Evolutionary conservation across 2,797 vertebrate species (phyloP), one percentile per base, ranked within the genome.

Genomic region (Catamblyrhynchus diadema): DNA sequence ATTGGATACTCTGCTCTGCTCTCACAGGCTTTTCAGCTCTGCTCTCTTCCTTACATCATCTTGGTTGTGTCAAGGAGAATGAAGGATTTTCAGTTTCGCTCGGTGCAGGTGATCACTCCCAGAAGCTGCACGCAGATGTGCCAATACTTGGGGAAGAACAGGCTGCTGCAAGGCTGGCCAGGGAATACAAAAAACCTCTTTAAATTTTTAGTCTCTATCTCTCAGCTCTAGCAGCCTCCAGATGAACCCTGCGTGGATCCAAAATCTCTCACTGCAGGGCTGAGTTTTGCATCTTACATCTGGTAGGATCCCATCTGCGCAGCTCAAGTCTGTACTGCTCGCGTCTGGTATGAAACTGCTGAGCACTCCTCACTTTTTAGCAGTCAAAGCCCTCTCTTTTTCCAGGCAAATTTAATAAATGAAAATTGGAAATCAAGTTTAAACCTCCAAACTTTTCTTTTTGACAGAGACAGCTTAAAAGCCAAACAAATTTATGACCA

Each of bases 21-120:
- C 83, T 96, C 72, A 14, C 41, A 93, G 94, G 89, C 84, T 94
- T 97, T 95, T 73, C 1, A 4, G 56, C 82, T 81, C 92, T 45
- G 14, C 61, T 91, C 44, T 80, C 50, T 56, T 37, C 90, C 86
- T 95, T 91, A 60, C 92, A 85, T 90, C 77, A 39, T 64, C 80
- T 74, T 81, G 81, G 65, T 10, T 33, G 47, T 96, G 95, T 95
- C 95, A 97, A 97, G 92, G 95, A 97, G 96, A 96, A 92, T 92
- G 95, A 97, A 97, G 89, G 89, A 88, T 97, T 93, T 94, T 80
- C 37, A 41, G 41, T 57, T 64, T 82, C 3, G 1, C 70, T 89
- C 22, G 1, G 69, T 8, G 56, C 59, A 91, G 86, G 86, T 91
- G 89, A 89, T 88, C 60, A 14, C 50, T 84, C 86, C 37, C 79